Evolutionary conservation across 1,140 invertebrate species (phyloP).

Genomic region (Helicoverpa zea): DNA sequence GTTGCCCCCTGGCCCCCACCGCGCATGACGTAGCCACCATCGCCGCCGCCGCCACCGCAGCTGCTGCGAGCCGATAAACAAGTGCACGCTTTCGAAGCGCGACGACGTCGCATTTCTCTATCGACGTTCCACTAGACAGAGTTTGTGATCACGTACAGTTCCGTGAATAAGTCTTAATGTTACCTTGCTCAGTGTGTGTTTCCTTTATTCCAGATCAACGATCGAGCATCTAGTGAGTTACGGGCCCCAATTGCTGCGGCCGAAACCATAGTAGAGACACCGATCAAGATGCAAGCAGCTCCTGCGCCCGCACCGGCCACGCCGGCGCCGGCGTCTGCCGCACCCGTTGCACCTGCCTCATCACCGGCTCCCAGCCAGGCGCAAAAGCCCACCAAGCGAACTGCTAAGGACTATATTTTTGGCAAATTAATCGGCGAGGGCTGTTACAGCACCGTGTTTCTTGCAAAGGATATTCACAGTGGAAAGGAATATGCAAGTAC

Average conservation of each 20-base stretch:
- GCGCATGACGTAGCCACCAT: slow-evolving; percentile 61
- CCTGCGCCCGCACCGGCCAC: slow-evolving; percentile 68
- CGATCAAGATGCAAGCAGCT: slow-evolving; percentile 77
- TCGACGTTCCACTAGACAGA: slow-evolving; percentile 40
- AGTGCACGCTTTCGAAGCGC: slow-evolving; percentile 65
- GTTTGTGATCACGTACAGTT: slow-evolving; percentile 46
- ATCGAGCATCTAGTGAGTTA: slow-evolving; percentile 75
- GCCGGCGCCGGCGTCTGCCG: slow-evolving; percentile 66
- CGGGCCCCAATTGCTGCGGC: slow-evolving; percentile 78
- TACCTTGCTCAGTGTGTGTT: slow-evolving; percentile 47
- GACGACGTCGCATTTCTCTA: slow-evolving; percentile 57
- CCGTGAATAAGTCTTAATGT: slow-evolving; percentile 48
- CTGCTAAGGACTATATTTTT: slow-evolving; percentile 97
- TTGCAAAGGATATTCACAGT: slow-evolving; percentile 96
- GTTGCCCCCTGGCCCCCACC: slow-evolving; percentile 67
- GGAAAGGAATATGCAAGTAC: slow-evolving; percentile 97
- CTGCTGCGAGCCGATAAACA: slow-evolving; percentile 62
- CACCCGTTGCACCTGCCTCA: slow-evolving; percentile 67
- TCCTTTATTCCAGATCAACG: slow-evolving; percentile 80
- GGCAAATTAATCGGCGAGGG: slow-evolving; percentile 98
- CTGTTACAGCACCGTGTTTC: slow-evolving; percentile 98
- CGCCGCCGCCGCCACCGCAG: slow-evolving; percentile 50
- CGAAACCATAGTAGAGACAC: slow-evolving; percentile 75
- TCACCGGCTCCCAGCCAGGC: slow-evolving; percentile 81
- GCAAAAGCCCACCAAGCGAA: slow-evolving; percentile 88